Evolutionary conservation across 1,140 invertebrate species (phyloP), one percentile per base, ranked within the genome.

Genomic region (Aphelenchoides besseyi): DNA sequence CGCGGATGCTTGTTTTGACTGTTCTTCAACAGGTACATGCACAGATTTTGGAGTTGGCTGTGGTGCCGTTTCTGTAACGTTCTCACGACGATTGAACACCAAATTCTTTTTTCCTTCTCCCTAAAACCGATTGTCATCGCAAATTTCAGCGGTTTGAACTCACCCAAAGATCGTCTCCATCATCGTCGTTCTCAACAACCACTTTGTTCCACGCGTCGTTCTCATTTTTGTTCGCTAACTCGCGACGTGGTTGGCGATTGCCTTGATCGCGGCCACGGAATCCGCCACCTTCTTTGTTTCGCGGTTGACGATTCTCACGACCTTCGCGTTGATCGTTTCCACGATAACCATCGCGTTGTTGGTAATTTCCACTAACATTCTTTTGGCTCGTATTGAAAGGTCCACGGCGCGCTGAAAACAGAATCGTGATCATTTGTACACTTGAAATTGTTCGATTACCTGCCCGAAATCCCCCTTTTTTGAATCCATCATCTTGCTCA

Each of bases 111-210:
- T 23, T 12, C 41, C 41, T 12, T 23, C 41, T 12, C 41, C 41
- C 41, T 48, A 23, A 48, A 48, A 23, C 23, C 23, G 12, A 48
- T 48, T 23, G 37, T 52, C 2, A 66, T 36, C 23, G 41, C 41
- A 48, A 23, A 23, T 16, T 48, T 48, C 12, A 48, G 12, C 41
- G 41, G 23, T 16, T 5, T 5, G n/a, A 69, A 71, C 61, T 8
- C 52, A 70, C 61, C 69, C 69, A 70, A 26, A 3, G 18, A 8
- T 68, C 59, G 30, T 54, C 52, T 8, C 18, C 62, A n/a, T 70
- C 52, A 18, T 69, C 68, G 30, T 18, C 68, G 18, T 69, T 69
- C 28, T 16, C 16, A 5, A 8, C 12, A 5, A 48, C 41, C 12
- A 16, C 23, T 23, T 48, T 48, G 12, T 12, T 48, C 41, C 41